Conservation (phyloP, 2,888 invertebrate genomes). For the Noctua comes region DNA sequence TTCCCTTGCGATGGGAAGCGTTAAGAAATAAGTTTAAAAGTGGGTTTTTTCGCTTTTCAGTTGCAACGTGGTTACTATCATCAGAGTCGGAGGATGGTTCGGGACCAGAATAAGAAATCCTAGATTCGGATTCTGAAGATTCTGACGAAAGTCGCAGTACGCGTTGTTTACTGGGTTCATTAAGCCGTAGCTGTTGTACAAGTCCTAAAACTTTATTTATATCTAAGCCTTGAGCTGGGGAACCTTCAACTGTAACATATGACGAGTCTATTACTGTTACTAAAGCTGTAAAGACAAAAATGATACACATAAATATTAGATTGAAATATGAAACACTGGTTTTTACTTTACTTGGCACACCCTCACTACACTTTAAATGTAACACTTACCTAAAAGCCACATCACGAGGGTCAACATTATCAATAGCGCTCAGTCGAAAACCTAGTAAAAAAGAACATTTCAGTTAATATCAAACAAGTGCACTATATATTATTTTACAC, state of each 20-base stretch:
- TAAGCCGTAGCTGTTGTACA: conserved; percentile 36
- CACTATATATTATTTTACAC: conserved; percentile 75
- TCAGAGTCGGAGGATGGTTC: neutral
- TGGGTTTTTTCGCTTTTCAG: conserved; percentile 59
- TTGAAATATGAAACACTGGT: neutral
- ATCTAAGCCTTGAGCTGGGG: conserved; percentile 25
- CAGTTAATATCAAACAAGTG: conserved; percentile 70
- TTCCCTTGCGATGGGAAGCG: conserved; percentile 7
- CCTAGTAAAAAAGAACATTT: conserved; percentile 69
- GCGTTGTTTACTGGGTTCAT: conserved; percentile 7
- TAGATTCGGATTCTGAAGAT: conserved; percentile 17
- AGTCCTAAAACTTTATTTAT: conserved; percentile 43
- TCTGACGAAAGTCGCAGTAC: neutral
- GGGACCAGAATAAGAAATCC: conserved; percentile 9
- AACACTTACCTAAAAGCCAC: conserved; percentile 71
- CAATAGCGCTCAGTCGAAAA: conserved; percentile 65
- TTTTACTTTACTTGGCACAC: neutral
- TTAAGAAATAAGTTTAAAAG: conserved; percentile 60
- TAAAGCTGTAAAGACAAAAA: conserved; percentile 47
- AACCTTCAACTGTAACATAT: conserved; percentile 33
- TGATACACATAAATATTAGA: neutral
- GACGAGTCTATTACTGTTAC: conserved; percentile 32
- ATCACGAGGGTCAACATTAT: conserved; percentile 74
- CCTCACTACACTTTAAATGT: conserved; percentile 15
- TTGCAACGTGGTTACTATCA: conserved; percentile 49